Evolutionary conservation across 2,797 vertebrate genomes (phyloP).

Genomic region (Distichodus sexfasciatus): DNA sequence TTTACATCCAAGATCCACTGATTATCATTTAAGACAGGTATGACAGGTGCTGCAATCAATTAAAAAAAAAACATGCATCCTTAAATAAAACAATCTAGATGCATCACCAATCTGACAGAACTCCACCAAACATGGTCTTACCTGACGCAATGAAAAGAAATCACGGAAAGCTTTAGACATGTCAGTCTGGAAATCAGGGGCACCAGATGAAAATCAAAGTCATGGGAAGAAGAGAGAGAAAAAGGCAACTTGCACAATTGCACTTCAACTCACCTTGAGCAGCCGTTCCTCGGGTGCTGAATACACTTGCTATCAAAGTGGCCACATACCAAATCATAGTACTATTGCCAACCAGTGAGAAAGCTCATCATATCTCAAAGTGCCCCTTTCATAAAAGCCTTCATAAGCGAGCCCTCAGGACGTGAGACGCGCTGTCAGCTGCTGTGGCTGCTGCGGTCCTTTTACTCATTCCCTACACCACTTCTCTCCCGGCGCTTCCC

Average conservation of each 20-base stretch:
- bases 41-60: not conserved
- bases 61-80: not conserved
- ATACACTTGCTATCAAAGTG: constrained; percentile 99
- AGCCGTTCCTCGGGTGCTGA: constrained; percentile 90
- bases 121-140: not conserved
- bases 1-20: no score
- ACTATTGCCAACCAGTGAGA: constrained; percentile 87
- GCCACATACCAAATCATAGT: constrained; percentile 99
- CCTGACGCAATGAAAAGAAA: not conserved
- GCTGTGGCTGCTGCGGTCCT: constrained; percentile 71
- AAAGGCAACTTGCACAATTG: constrained; percentile 55
- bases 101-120: not conserved
- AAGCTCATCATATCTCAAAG: constrained; percentile 89
- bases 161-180: not conserved
- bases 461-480: constrained; percentile 77
- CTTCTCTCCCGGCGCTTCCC: constrained; percentile 70
- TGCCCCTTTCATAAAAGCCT: constrained; percentile 81
- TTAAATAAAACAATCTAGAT: not conserved
- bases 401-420: constrained; percentile 73
- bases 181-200: not conserved
- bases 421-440: constrained; percentile 59
- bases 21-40: no score
- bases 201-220: constrained; percentile 17
- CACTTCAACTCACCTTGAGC: constrained; percentile 98
- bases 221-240: not conserved